Conservation (phyloP, 2,797 vertebrate genomes). For the Podarcis siculus region DNA sequence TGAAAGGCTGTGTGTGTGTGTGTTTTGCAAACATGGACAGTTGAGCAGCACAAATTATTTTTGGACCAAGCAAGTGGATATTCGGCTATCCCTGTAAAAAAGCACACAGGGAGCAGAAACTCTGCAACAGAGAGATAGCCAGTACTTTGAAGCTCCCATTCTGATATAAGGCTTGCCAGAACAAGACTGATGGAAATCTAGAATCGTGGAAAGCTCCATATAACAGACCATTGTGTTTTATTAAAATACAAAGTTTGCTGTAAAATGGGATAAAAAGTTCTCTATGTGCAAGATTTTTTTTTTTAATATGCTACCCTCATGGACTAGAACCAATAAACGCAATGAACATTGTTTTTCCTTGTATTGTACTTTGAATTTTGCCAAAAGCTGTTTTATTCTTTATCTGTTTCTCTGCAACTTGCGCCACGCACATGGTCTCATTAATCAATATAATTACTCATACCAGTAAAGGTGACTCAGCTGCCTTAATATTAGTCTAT, state of each 20-base stretch:
- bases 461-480: background rate
- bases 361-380: background rate
- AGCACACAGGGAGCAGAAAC: no score
- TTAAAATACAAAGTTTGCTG: background rate
- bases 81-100: no score
- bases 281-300: background rate
- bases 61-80: background rate
- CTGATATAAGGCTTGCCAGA: background rate
- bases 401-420: background rate
- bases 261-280: background rate
- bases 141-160: background rate
- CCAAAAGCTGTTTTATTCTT: background rate
- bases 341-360: background rate
- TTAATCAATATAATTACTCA: background rate
- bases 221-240: background rate
- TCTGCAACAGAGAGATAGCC: no score
- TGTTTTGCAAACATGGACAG: no score
- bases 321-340: background rate
- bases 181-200: background rate
- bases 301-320: background rate
- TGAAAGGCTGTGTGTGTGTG: no score
- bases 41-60: no score
- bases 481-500: background rate
- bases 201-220: background rate
- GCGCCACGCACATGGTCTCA: background rate